Percentiles rank a stretch among this genome's conserved stretches.
These are phyloP conservation scores for Liolophura sinensis DNA, from an alignment of 1,140 invertebrate genomes.

Conservation along the genomic window DNA sequence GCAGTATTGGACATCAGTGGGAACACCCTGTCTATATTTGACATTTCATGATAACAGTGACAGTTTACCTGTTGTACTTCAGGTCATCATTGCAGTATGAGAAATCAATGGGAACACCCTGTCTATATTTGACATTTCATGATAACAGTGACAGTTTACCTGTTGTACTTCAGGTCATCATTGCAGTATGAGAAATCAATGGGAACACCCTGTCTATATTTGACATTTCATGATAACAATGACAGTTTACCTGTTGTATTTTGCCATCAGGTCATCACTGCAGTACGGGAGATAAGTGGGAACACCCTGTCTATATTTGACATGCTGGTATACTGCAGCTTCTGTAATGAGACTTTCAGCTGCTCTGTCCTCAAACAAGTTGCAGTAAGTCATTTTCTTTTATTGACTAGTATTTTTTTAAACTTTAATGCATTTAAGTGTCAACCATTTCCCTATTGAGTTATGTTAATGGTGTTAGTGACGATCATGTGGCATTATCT, in stretches of 20 bases:
- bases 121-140: neutral
- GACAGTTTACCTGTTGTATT: constrained; percentile 24
- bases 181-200: constrained; percentile 53
- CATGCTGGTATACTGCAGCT: constrained; percentile 58
- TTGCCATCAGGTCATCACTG: constrained; percentile 11
- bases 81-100: too few relatives aligned
- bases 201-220: constrained; percentile 30
- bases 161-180: constrained; percentile 35
- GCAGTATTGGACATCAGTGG: neutral
- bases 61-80: too few relatives aligned
- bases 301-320: constrained; percentile 40
- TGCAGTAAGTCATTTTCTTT: constrained; percentile 52
- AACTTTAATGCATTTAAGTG: too few relatives aligned
- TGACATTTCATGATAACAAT: constrained; percentile 37
- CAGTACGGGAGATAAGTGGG: constrained; percentile 36
- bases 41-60: too few relatives aligned
- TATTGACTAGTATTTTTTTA: too few relatives aligned
- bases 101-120: neutral
- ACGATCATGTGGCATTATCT: too few relatives aligned
- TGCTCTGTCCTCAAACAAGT: constrained; percentile 53
- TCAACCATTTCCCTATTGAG: too few relatives aligned
- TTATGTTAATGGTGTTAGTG: too few relatives aligned
- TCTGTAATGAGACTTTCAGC: constrained; percentile 57
- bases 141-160: constrained; percentile 10
- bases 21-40: too few relatives aligned